phyloP scores from a whole-genome alignment of 2,113 vertebrate genomes.

The Aphelocoma coerulescens region DNA sequence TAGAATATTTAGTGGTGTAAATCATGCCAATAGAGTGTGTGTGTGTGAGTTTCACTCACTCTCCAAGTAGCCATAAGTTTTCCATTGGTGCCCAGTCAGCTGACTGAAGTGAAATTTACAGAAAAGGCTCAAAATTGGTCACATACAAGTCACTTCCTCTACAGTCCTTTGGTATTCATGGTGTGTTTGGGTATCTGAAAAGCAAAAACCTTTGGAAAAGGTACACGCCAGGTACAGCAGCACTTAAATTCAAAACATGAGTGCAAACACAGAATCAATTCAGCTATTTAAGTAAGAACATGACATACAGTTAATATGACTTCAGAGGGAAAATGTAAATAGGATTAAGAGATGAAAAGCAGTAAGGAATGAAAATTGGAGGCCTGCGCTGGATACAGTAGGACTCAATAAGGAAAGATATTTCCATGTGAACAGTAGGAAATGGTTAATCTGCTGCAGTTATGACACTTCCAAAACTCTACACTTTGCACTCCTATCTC shows the following conservation, averaged over 20 bases:
- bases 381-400: neutral
- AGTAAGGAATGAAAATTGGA: neutral
- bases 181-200: neutral
- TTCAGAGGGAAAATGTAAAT: neutral
- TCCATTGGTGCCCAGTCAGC: neutral
- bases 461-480: slow-evolving; percentile 9
- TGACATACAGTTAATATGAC: neutral
- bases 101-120: neutral
- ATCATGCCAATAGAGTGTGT: neutral
- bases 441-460: neutral
- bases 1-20: neutral
- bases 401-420: neutral
- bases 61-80: neutral
- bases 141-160: neutral
- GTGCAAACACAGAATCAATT: neutral
- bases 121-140: neutral
- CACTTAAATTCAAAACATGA: neutral
- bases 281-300: neutral
- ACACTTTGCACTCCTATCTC: neutral
- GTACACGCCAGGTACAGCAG: neutral
- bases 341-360: neutral
- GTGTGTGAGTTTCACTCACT: neutral
- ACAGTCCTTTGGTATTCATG: neutral
- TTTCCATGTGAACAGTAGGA: neutral
- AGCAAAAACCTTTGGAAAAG: neutral